A percentile compares a stretch with the other conserved stretches of the same genome.
These are phyloP conservation scores for Priocnemis perturbator DNA, from an alignment of 2,888 invertebrate genomes.

Conservation along the genomic window DNA sequence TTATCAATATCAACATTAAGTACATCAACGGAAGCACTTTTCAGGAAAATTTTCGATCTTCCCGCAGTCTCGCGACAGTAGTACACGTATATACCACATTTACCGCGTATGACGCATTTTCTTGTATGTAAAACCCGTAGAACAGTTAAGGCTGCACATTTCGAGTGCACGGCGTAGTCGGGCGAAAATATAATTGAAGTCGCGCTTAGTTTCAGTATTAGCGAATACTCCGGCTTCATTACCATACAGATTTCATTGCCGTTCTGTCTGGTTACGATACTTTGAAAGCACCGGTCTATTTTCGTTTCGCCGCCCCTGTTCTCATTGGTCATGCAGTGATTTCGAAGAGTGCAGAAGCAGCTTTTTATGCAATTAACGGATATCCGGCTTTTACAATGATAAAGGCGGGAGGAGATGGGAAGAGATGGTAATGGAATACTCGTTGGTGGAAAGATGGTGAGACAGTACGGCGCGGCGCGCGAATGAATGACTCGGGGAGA, in stretches of 20 bases:
- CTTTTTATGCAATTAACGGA: constrained; percentile 42
- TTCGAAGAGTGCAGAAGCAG: neutral
- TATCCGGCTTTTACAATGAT: constrained; percentile 34
- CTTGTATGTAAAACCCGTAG: too few relatives aligned
- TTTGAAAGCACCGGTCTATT: neutral
- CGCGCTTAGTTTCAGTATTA: neutral
- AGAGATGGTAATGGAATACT: constrained; percentile 43
- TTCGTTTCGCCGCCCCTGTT: neutral
- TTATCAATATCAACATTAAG: neutral
- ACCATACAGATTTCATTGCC: neutral
- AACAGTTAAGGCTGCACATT: too few relatives aligned
- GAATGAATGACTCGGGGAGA: constrained; percentile 30
- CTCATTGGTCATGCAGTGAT: neutral
- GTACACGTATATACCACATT: too few relatives aligned
- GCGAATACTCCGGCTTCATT: neutral
- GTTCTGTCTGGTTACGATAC: neutral
- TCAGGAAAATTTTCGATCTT: neutral
- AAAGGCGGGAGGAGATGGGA: constrained; percentile 14
- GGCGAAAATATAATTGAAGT: neutral
- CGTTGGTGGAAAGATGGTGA: constrained; percentile 27
- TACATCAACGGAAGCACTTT: neutral
- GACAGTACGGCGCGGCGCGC: constrained; percentile 22
- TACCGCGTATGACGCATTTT: too few relatives aligned
- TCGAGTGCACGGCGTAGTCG: too few relatives aligned
- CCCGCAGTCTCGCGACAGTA: neutral